Percentiles rank a stretch among this genome's conserved stretches.
Evolutionary conservation across 2,888 invertebrate species (phyloP).

Genomic region (Escarpia spicata): DNA sequence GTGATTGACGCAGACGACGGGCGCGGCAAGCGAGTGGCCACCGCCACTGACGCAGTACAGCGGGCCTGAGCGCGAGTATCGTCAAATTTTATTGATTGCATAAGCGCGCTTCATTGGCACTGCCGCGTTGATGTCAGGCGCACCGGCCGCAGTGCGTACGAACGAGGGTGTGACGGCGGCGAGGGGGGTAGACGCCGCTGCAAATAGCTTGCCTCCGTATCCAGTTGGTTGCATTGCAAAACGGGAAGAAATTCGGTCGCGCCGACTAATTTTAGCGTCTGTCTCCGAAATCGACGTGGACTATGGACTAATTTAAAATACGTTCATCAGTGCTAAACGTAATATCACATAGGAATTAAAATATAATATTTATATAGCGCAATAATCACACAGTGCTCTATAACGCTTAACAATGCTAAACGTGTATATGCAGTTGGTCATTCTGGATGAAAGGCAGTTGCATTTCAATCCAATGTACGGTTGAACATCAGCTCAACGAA

Average conservation of each 20-base stretch:
- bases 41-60: background rate
- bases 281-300: background rate
- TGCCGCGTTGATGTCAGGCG: background rate
- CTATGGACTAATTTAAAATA: background rate
- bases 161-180: background rate
- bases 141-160: background rate
- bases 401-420: no score
- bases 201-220: background rate
- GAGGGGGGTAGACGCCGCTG: background rate
- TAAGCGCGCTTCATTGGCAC: slow-evolving; percentile 11
- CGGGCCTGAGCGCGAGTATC: background rate
- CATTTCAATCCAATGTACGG: background rate
- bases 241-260: background rate
- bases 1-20: background rate
- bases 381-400: no score
- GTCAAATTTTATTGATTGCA: slow-evolving; percentile 6
- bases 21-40: background rate
- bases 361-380: no score
- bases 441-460: background rate
- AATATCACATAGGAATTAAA: no score
- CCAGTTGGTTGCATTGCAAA: background rate
- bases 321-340: background rate
- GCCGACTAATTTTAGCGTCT: background rate
- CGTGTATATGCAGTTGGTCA: no score
- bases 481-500: background rate